phyloP scores from a whole-genome alignment of 2,797 vertebrate species.

The Micropoecilia bifurca region DNA sequence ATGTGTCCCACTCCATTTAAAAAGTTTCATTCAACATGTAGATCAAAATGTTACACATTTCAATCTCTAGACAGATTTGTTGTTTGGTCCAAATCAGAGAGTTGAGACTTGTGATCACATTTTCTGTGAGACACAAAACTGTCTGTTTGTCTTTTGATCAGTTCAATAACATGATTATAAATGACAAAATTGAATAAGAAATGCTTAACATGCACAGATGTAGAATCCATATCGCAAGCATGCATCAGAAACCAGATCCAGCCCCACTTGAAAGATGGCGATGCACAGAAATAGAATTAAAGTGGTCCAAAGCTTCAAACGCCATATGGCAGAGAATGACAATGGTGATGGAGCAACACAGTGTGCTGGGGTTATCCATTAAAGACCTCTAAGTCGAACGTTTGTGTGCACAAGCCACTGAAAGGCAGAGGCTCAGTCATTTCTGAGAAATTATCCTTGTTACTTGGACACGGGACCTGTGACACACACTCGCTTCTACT shows the following conservation, averaged over 20 bases:
- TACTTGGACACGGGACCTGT: conserved; percentile 54
- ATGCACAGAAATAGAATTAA: conserved; percentile 27
- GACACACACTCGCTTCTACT: conserved; percentile 52
- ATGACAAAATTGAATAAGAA: background rate
- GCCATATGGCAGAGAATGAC: conserved; percentile 14
- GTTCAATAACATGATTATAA: background rate
- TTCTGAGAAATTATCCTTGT: conserved; percentile 59
- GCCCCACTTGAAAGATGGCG: background rate
- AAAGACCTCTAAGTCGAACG: conserved; percentile 40
- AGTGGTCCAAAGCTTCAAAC: conserved; percentile 29
- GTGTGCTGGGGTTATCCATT: conserved; percentile 52
- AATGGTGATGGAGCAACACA: conserved; percentile 37
- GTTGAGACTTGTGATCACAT: background rate
- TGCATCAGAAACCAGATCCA: background rate
- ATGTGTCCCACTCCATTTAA: background rate
- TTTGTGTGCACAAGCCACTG: conserved; percentile 31
- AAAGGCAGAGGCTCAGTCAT: conserved; percentile 28
- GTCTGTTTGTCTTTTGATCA: background rate
- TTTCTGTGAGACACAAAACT: background rate
- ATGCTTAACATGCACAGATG: background rate
- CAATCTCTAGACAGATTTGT: background rate
- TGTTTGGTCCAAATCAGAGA: background rate
- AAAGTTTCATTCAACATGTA: background rate
- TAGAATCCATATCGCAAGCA: background rate
- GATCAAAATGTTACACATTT: background rate